These are phyloP conservation scores for Melieria omissa DNA, from an alignment of 2,888 invertebrate species.

Conservation along the genomic window DNA sequence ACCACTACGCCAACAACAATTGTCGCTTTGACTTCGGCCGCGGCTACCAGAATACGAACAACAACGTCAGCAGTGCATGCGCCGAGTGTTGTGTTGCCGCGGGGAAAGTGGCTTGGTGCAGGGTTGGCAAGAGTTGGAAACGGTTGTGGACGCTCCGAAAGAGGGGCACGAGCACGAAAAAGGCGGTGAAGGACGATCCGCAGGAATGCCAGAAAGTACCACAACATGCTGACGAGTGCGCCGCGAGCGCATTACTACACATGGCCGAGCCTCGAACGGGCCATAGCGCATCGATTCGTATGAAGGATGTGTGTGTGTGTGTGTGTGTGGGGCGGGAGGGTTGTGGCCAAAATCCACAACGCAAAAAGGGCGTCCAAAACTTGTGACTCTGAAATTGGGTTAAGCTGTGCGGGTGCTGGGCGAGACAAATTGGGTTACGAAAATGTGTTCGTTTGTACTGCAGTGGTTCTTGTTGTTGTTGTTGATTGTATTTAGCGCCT, in stretches of 20 bases:
- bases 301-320: neutral
- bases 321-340: neutral
- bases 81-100: no score
- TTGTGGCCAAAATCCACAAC: neutral
- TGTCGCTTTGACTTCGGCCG: neutral
- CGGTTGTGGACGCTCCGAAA: neutral
- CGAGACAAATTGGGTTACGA: neutral
- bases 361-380: neutral
- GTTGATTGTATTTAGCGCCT: neutral
- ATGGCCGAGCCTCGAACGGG: neutral
- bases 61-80: neutral
- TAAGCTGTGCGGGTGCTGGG: constrained; percentile 7
- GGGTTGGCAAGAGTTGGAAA: neutral
- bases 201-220: constrained; percentile 18
- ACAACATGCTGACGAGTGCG: constrained; percentile 1
- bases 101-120: neutral
- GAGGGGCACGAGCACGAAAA: neutral
- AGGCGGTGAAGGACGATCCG: neutral
- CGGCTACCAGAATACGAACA: neutral
- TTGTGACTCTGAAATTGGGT: neutral
- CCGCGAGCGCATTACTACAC: neutral
- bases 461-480: neutral
- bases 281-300: neutral
- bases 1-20: neutral
- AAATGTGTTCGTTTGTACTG: neutral